Evolutionary conservation across 2,888 invertebrate species (phyloP), one percentile per base, ranked within the genome.

Genomic region (Eremobia ochroleuca): DNA sequence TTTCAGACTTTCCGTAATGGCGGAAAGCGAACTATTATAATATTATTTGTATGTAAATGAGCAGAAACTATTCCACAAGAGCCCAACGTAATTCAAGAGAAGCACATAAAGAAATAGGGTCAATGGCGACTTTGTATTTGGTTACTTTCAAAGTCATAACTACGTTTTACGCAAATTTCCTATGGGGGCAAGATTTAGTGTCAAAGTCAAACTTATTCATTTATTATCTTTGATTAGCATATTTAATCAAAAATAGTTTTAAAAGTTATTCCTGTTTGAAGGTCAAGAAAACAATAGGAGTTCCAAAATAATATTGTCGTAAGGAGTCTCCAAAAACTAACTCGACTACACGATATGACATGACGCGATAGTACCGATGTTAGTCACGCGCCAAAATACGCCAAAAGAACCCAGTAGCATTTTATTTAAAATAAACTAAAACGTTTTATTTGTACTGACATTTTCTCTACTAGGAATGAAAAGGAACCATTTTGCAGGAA

Each of bases 41-140:
- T 76, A 82, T 74, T 58, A 79, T 83, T 71, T 52, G 72, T 75
- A 79, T 79, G 72, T 61, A 79, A 83, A 84, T 79, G 79, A 84
- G 34, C 8, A 34, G 18, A 59, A 82, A 69, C 58, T 73, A 46
- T 71, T 74, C 43, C 28, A 15, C 28, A 37, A 61, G 52, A 49
- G 28, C 62, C 13, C 31, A 0, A 69, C 25, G 43, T 28, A 28
- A 73, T 18, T 72, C 59, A 71, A 71, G 55, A 62, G 34, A 59
- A 43, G 21, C n/a, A 71, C 34, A n/a, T 65, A 59, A 58, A 73
- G 62, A 73, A 82, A 82, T 73, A 59, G n/a, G 73, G 84, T 79
- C 84, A 83, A 62, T 52, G 34, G 55, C 43, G 49, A 76, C 31
- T 34, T 43, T 25, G 55, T 40, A 40, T 64, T 61, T 25, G 21